phyloP scores from a whole-genome alignment of 2,888 invertebrate species.

The Drosophila nr. medialis region DNA sequence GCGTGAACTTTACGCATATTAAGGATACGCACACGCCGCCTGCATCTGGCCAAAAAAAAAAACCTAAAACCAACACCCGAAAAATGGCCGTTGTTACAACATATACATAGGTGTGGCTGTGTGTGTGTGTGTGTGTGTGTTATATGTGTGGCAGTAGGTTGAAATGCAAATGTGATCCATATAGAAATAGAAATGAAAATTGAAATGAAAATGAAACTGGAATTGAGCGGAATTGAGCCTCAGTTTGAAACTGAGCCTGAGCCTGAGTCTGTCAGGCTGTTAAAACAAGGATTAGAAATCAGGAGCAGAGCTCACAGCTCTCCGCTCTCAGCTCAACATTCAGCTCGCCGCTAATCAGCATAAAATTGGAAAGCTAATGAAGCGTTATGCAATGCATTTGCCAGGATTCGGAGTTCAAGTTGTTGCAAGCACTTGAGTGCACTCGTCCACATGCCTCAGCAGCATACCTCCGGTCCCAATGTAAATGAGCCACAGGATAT shows the following conservation, averaged over 20 bases:
- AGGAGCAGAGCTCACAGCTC: constrained; percentile 23
- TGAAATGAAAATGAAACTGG: constrained; percentile 20
- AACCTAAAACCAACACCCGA: constrained; percentile 36
- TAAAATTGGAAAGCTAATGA: constrained; percentile 74
- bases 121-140: constrained; percentile 9
- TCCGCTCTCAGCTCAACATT: constrained; percentile 12
- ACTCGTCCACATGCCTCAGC: constrained; percentile 44
- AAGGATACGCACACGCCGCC: constrained; percentile 77
- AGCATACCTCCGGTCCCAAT: constrained; percentile 37
- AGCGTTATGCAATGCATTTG: constrained; percentile 64
- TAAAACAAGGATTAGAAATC: constrained; percentile 40
- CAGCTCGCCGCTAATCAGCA: constrained; percentile 69
- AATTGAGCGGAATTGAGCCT: constrained; percentile 65
- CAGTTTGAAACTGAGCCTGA: not conserved
- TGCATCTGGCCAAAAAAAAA: constrained; percentile 69
- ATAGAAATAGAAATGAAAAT: constrained; percentile 17
- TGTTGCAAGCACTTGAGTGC: constrained; percentile 51
- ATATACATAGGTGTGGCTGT: not conserved
- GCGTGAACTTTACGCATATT: constrained; percentile 84
- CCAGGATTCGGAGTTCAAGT: not conserved
- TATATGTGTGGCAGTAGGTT: constrained; percentile 36
- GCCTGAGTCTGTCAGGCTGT: constrained; percentile 63
- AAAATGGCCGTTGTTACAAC: constrained; percentile 37
- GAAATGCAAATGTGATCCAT: constrained; percentile 65
- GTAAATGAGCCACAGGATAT: constrained; percentile 71